phyloP scores from a whole-genome alignment of 2,797 vertebrate genomes.

The Scyliorhinus canicula region DNA sequence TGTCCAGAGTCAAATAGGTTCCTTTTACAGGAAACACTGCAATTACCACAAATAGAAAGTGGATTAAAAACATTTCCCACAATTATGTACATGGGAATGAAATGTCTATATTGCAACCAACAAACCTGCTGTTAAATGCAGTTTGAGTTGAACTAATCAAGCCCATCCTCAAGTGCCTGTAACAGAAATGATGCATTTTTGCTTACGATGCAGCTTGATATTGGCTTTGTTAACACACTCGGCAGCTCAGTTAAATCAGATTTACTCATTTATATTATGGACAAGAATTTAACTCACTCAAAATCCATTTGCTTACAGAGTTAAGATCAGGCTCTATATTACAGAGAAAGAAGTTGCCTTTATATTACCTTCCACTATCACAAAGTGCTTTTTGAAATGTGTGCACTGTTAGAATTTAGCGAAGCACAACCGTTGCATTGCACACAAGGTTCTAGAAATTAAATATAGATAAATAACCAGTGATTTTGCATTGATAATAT shows the following conservation, averaged over 20 bases:
- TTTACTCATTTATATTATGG: neutral
- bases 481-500: neutral
- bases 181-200: neutral
- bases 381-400: neutral
- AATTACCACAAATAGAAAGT: neutral
- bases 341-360: neutral
- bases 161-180: neutral
- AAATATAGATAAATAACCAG: neutral
- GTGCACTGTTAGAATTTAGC: neutral
- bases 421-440: neutral
- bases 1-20: neutral
- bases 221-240: neutral
- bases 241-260: neutral
- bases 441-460: neutral
- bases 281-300: neutral
- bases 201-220: neutral
- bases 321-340: neutral
- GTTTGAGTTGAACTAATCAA: neutral
- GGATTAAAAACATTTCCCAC: neutral
- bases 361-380: neutral
- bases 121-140: neutral
- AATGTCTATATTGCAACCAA: neutral
- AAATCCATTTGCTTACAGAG: neutral
- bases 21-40: neutral
- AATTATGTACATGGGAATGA: neutral